A percentile compares a stretch with the other conserved stretches of the same genome.
phyloP scores from a whole-genome alignment of 2,113 vertebrate genomes.

The Poeciliopsis occidentalis region DNA sequence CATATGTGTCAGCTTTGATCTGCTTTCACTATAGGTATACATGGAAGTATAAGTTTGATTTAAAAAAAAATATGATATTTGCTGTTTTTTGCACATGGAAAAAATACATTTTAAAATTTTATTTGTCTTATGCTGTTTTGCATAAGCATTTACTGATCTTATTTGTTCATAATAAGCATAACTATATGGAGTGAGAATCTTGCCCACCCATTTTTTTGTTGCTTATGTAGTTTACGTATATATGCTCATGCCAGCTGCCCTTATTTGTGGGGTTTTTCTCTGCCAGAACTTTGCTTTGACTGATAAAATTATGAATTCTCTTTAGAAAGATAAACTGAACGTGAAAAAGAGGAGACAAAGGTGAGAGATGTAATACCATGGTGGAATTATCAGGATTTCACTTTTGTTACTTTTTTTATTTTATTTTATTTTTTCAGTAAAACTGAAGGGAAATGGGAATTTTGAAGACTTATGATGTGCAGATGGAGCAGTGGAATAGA shows the following conservation, averaged over 20 bases:
- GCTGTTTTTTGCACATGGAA: background rate
- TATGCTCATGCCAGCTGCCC: background rate
- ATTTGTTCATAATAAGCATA: background rate
- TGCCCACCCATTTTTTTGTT: no score
- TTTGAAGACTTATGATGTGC: background rate
- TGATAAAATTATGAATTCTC: slow-evolving; percentile 1
- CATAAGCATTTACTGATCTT: background rate
- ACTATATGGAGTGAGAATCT: background rate
- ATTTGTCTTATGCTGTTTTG: no score
- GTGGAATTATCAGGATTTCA: slow-evolving; percentile 48
- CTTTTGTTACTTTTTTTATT: no score
- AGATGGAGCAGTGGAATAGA: background rate
- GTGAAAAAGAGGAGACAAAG: slow-evolving; percentile 16
- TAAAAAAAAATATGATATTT: background rate
- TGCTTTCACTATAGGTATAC: slow-evolving; percentile 29
- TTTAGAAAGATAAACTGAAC: slow-evolving; percentile 29
- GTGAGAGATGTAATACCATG: slow-evolving; percentile 43
- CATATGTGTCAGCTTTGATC: slow-evolving; percentile 43
- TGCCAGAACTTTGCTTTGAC: background rate
- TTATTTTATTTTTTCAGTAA: background rate
- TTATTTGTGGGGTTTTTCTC: background rate
- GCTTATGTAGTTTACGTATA: no score
- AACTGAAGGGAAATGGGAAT: background rate
- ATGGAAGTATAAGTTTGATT: slow-evolving; percentile 11
- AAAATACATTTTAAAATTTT: background rate